Base-by-base conservation (phyloP, 2,888 invertebrate species). In the Bombylius discolor region DNA sequence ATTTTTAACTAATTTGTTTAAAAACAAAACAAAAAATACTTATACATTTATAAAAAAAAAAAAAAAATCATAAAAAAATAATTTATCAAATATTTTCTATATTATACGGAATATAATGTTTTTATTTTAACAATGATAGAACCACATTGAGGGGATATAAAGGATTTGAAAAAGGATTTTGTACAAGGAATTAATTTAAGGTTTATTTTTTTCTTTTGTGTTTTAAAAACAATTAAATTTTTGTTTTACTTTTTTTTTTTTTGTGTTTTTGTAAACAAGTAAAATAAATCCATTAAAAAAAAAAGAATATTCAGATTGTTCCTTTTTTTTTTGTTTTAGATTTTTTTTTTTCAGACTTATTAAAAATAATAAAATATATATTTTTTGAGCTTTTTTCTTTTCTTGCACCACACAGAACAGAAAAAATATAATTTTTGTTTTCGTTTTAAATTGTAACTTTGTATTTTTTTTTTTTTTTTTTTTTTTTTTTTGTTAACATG, bases 141-240 rank as follows among this genome's bases (percentile, higher is more conserved):
- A 71, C 69, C 53, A 62, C 73, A 72, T 73, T 73, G 72, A 72
- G 72, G 72, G 72, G 73, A 70, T 70, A 67, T 68, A 69, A 64
- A 65, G 72, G 69, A 70, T 67, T 65, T 70, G 68, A 68, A 64
- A 56, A 61, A 48, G 59, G 54, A 58, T 54, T 52, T 47, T 49
- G 53, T n/a, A 55, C 31, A 42, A 53, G 57, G 53, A 42, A 36
- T 13, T 13, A n/a, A n/a, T 49, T 53, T 39, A 50, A 51, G 51
- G 57, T 55, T 45, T 51, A 47, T 55, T 44, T 47, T 47, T 47
- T 31, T 5, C 14, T 47, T 47, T 47, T 47, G 39, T 42, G 4
- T 11, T 42, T 11, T 11, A 23, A 23, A 23, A 23, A 23, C 23
- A 23, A 23, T 23, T 23, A 23, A 23, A 23, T 23, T 23, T 23